Evolutionary conservation across 2,113 vertebrate genomes (phyloP).

Genomic region (Bagarius yarrelli): DNA sequence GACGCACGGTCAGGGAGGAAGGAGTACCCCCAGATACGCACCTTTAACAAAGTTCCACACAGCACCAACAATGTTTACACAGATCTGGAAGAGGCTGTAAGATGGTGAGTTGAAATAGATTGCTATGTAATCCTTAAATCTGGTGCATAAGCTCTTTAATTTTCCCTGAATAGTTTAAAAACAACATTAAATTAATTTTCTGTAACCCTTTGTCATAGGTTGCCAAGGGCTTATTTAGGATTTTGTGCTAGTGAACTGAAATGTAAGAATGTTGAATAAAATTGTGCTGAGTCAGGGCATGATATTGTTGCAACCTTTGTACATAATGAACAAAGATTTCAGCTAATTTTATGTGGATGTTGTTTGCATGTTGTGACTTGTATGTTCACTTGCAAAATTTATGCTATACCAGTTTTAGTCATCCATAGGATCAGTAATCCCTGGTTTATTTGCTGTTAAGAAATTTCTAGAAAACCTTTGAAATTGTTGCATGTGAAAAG

Average conservation of each 20-base stretch:
- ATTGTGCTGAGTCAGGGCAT: neutral
- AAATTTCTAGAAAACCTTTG: neutral
- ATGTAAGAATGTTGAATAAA: neutral
- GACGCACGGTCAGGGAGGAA: constrained; percentile 71
- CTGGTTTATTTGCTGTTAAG: neutral
- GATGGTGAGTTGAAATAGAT: constrained; percentile 67
- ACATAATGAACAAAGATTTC: neutral
- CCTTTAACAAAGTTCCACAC: constrained; percentile 74
- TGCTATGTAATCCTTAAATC: neutral
- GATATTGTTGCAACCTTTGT: neutral
- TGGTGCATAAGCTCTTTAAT: neutral
- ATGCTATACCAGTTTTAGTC: neutral
- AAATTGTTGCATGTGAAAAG: constrained; percentile 7
- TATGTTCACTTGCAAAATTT: neutral
- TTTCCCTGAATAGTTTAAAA: neutral
- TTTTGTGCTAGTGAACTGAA: neutral
- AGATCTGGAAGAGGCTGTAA: constrained; percentile 74
- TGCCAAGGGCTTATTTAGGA: neutral
- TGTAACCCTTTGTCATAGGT: neutral
- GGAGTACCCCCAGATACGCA: constrained; percentile 78
- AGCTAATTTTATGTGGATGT: neutral
- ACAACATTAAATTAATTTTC: neutral
- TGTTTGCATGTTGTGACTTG: neutral
- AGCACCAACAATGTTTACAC: constrained; percentile 81
- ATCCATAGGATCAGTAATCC: neutral